Evolutionary conservation across 2,888 invertebrate species (phyloP).

Genomic region (Thymelicus acteon): DNA sequence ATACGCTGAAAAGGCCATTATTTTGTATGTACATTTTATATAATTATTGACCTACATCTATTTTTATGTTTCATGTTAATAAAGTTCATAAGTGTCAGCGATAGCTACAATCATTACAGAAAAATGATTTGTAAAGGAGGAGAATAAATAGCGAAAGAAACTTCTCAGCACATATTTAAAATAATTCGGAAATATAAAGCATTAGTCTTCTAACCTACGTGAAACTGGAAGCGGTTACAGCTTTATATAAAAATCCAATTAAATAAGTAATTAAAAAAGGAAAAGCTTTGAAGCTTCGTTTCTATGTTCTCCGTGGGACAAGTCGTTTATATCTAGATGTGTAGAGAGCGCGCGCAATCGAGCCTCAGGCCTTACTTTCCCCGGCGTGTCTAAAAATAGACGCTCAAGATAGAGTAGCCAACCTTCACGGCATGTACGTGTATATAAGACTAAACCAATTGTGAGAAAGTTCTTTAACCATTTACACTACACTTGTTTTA

Average conservation of each 20-base stretch:
- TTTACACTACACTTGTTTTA: slow-evolving; percentile 19
- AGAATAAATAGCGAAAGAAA: too few species aligned
- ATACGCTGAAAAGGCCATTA: too few species aligned
- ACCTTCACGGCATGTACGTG: slow-evolving; percentile 52
- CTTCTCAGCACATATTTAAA: too few species aligned
- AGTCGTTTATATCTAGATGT: slow-evolving; percentile 57
- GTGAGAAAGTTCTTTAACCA: slow-evolving; percentile 28
- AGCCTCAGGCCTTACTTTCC: slow-evolving; percentile 71
- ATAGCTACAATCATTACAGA: too few species aligned
- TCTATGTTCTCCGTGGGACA: slow-evolving; percentile 23
- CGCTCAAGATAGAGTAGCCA: slow-evolving; percentile 68
- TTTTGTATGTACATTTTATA: too few species aligned
- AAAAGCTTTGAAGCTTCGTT: slow-evolving; percentile 8
- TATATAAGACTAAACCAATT: slow-evolving; percentile 42
- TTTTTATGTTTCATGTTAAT: too few species aligned
- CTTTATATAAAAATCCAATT: neutral
- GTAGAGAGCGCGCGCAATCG: slow-evolving; percentile 68
- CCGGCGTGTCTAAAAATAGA: slow-evolving; percentile 80
- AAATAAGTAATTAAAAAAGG: slow-evolving; percentile 7
- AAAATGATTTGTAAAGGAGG: too few species aligned
- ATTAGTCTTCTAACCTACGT: too few species aligned
- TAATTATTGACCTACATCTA: too few species aligned
- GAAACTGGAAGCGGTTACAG: neutral
- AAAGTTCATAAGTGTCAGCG: too few species aligned
- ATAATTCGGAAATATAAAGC: too few species aligned